phyloP scores from a whole-genome alignment of 2,888 invertebrate genomes.

The Ectemnius cavifrons region DNA sequence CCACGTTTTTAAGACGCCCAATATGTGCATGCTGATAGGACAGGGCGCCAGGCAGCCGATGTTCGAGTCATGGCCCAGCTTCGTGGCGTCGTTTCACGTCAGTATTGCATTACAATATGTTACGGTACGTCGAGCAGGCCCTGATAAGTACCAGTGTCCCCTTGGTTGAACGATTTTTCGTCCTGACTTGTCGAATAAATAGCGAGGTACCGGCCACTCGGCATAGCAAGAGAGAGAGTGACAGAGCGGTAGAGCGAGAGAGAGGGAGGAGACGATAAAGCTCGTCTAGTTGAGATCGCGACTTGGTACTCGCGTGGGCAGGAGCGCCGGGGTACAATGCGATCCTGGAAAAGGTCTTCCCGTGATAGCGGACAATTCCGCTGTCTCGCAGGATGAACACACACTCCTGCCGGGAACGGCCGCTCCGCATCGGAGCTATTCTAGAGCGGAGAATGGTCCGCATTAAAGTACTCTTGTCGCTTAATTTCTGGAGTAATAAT shows the following conservation, averaged over 20 bases:
- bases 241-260: background rate
- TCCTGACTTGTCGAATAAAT: constrained; percentile 8
- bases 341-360: background rate
- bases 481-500: background rate
- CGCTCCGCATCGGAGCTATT: background rate
- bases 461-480: constrained; percentile 9
- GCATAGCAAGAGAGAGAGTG: constrained; percentile 8
- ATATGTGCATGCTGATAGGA: background rate
- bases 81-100: background rate
- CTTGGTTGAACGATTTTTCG: background rate
- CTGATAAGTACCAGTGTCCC: constrained; percentile 16
- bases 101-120: constrained; percentile 23
- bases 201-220: background rate
- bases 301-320: background rate
- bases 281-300: constrained; percentile 14
- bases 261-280: constrained; percentile 14
- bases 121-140: constrained; percentile 9
- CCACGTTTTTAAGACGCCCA: too few species aligned
- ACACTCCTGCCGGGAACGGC: background rate
- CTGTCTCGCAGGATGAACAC: background rate
- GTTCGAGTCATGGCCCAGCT: background rate
- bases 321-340: background rate
- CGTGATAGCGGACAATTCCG: constrained; percentile 1
- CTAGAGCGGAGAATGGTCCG: background rate
- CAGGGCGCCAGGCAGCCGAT: background rate